A percentile compares a stretch with the other conserved stretches of the same genome.
These are phyloP conservation scores for Tachyglossus aculeatus DNA, from an alignment of 2,797 vertebrate genomes.

Conservation along the genomic window DNA sequence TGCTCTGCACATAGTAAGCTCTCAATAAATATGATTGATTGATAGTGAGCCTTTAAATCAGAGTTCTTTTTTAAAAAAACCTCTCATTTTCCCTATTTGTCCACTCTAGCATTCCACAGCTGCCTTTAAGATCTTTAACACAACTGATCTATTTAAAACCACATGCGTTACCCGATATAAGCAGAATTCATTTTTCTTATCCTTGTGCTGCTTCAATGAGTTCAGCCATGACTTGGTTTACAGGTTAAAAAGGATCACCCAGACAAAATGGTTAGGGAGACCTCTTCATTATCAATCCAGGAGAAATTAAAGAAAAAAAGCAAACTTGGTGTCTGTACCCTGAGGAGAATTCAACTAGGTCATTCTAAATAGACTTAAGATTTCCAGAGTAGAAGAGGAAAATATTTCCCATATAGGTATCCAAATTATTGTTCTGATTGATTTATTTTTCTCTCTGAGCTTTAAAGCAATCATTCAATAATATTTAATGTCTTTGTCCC, in stretches of 20 bases:
- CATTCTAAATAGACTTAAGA: too few relatives aligned
- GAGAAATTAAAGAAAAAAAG: slow-evolving; percentile 18
- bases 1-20: too few relatives aligned
- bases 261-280: not conserved
- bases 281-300: not conserved
- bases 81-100: slow-evolving; percentile 26
- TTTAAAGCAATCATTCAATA: too few relatives aligned
- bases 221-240: slow-evolving; percentile 22
- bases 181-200: slow-evolving; percentile 31
- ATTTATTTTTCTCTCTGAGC: too few relatives aligned
- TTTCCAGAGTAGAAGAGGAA: too few relatives aligned
- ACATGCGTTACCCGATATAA: slow-evolving; percentile 20
- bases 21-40: too few relatives aligned
- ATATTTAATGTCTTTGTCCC: too few relatives aligned
- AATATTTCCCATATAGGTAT: too few relatives aligned
- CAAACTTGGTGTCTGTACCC: too few relatives aligned
- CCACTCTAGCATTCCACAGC: slow-evolving; percentile 26
- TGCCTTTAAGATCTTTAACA: slow-evolving; percentile 18
- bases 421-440: too few relatives aligned
- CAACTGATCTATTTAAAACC: not conserved
- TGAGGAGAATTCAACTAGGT: too few relatives aligned
- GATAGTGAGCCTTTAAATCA: slow-evolving; percentile 13
- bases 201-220: slow-evolving; percentile 34
- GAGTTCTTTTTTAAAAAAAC: too few relatives aligned
- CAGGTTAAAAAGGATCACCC: not conserved